Base-by-base conservation (phyloP, 2,797 vertebrate genomes). In the Pithecia hirsuta region DNA sequence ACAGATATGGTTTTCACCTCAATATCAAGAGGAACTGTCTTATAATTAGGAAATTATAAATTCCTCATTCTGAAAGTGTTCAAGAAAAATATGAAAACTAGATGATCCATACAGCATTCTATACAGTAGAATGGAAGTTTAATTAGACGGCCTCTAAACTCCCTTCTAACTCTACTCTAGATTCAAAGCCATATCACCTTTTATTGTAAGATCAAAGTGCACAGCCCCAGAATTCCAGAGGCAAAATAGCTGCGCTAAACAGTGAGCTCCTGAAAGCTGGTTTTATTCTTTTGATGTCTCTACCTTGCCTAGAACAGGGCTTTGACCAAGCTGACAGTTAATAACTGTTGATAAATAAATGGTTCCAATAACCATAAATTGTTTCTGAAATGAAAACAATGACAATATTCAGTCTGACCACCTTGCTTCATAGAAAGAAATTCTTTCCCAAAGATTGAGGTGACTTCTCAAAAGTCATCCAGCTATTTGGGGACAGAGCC, bases 21-120 rank as follows among this genome's bases (percentile, higher is more conserved):
- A 74, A 22, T 44, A 41, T 76, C 72, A 94, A 5, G 9, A 50
- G 82, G 11, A 86, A 74, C 46, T 78, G 70, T 78, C 41, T 97
- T 82, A 90, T 22, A 84, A 48, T 78, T 80, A 20, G 14, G 20
- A 86, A 83, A 48, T 74, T 30, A 61, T 85, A 76, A 89, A 26
- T 55, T 70, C 41, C 6, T 93, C 80, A 33, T 79, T 92, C 17
- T 55, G 28, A 67, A 98, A 92, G 39, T 93, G 5, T 91, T 64
- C 11, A 4, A 57, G 57, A 94, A 95, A 89, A 93, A 52, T 33
- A 33, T 70, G 20, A 72, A 92, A 88, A 80, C 8, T 5, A 28
- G 30, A n/a, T 14, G 14, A 19, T 57, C 74, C 39, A 28, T 33
- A 17, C 30, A 13, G 22, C 52, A 5, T 39, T 93, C 55, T 44